Percentiles rank a stretch among this genome's conserved stretches.
phyloP scores from a whole-genome alignment of 2,797 vertebrate genomes.

The Mus caroli region DNA sequence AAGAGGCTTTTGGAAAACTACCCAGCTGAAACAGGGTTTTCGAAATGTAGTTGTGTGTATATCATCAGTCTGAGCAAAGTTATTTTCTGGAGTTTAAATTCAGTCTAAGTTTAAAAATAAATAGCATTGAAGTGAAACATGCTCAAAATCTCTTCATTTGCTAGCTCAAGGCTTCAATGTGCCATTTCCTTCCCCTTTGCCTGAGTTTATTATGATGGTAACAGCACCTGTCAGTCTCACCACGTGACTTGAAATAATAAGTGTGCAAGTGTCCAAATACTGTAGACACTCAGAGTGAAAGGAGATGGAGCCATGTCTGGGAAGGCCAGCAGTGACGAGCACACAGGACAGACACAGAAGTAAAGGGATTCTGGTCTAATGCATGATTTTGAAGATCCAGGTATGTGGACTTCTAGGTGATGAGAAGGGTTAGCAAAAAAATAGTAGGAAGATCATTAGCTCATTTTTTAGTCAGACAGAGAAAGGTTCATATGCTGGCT shows the following conservation, averaged over 20 bases:
- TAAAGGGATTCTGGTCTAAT: background rate
- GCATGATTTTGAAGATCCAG: background rate
- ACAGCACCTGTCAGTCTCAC: background rate
- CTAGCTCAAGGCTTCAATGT: background rate
- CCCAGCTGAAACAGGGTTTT: background rate
- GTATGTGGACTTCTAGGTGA: background rate
- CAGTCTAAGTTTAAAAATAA: slow-evolving; percentile 20
- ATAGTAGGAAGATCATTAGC: background rate
- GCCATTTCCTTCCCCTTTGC: background rate
- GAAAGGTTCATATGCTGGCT: background rate
- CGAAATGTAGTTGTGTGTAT: background rate
- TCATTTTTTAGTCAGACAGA: background rate
- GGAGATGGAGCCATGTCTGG: background rate
- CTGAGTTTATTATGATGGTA: background rate
- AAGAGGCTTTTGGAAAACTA: background rate
- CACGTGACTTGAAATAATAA: background rate
- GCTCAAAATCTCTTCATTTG: background rate
- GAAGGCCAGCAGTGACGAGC: background rate
- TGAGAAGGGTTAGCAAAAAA: background rate
- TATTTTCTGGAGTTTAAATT: slow-evolving; percentile 4
- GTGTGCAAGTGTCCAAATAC: slow-evolving; percentile 18
- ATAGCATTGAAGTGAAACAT: background rate
- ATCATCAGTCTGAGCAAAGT: background rate
- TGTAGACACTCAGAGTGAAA: background rate
- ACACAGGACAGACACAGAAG: background rate